Conservation (phyloP, 2,888 invertebrate species). For the Scrobipalpa atriplicella region DNA sequence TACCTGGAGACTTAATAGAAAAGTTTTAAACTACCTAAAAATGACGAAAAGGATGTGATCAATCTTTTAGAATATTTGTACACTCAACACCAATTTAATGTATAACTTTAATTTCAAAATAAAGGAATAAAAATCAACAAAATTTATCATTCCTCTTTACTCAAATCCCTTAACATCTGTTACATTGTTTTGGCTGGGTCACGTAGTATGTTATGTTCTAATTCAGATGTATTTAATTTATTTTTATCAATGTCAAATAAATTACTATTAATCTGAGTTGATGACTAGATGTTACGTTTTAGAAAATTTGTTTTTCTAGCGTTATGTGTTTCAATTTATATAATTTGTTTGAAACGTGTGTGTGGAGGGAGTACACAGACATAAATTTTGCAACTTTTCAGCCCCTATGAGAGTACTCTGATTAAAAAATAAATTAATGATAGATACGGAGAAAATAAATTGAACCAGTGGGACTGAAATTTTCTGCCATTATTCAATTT, state of each 20-base stretch:
- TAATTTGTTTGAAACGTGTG: background rate
- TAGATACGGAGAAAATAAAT: conserved; percentile 10
- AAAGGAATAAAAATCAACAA: too few species aligned
- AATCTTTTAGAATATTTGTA: too few species aligned
- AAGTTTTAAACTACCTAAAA: too few species aligned
- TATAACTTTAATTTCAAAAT: too few species aligned
- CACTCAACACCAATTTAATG: too few species aligned
- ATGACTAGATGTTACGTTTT: background rate
- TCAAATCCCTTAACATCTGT: background rate
- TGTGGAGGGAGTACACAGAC: background rate
- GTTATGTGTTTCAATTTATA: too few species aligned
- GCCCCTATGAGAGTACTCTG: background rate
- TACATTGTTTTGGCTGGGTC: too few species aligned
- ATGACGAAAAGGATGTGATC: too few species aligned
- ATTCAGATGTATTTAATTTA: too few species aligned
- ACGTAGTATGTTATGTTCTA: background rate
- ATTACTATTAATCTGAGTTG: background rate
- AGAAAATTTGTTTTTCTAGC: too few species aligned
- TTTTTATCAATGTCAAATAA: background rate
- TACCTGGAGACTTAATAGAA: too few species aligned
- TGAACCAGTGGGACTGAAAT: conserved; percentile 16
- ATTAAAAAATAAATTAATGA: conserved; percentile 27
- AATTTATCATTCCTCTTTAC: background rate
- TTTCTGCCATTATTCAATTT: conserved; percentile 12
- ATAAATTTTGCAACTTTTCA: conserved; percentile 25